phyloP scores from a whole-genome alignment of 2,113 vertebrate genomes.

The Casuarius casuarius region DNA sequence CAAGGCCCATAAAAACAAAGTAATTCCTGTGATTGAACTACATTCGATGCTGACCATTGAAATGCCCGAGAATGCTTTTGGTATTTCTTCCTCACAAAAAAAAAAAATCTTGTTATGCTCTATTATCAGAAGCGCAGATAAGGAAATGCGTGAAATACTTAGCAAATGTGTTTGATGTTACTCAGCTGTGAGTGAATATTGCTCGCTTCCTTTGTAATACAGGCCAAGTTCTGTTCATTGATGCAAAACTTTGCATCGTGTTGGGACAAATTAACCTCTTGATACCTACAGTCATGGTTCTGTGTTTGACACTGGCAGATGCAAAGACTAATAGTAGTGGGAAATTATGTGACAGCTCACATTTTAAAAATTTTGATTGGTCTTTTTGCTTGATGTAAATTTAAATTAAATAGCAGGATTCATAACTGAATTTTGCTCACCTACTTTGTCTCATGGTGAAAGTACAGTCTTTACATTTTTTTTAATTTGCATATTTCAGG shows the following conservation, averaged over 20 bases:
- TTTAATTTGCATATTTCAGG: not conserved
- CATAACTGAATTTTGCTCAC: not conserved
- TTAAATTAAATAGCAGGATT: not conserved
- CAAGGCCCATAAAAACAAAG: conserved; percentile 16
- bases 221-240: conserved; percentile 13
- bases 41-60: conserved; percentile 8
- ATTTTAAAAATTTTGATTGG: not conserved
- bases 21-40: conserved; percentile 9
- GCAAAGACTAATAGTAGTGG: not conserved
- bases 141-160: conserved; percentile 28
- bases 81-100: not conserved
- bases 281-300: not conserved
- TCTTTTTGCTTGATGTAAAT: not conserved
- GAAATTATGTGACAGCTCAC: not conserved
- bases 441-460: not conserved
- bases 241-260: not conserved
- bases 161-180: not conserved
- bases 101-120: not conserved
- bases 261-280: conserved; percentile 33
- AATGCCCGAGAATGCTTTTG: conserved; percentile 6
- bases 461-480: not conserved
- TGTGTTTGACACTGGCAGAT: not conserved
- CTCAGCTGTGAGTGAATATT: not conserved
- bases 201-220: not conserved
- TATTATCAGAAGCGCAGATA: conserved; percentile 24